Conservation (phyloP, 2,113 vertebrate genomes). For the Mirza zaza region DNA sequence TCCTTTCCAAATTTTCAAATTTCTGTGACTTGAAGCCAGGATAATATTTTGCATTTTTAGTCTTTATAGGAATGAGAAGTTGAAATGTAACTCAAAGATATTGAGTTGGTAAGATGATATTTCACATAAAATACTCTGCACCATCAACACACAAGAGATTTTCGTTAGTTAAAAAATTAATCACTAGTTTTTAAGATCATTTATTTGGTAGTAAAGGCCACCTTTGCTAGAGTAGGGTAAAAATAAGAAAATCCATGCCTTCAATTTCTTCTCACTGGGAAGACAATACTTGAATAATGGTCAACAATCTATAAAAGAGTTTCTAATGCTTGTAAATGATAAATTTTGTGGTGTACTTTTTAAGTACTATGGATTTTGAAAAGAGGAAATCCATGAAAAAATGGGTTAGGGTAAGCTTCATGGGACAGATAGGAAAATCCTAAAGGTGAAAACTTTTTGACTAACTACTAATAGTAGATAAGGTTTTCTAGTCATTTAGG, state of each 20-base stretch:
- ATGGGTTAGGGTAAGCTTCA: not conserved
- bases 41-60: not conserved
- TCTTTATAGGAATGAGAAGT: constrained; percentile 6
- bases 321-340: not conserved
- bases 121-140: constrained; percentile 63
- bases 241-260: not conserved
- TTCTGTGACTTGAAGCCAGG: constrained; percentile 8
- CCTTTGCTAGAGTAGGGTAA: not conserved
- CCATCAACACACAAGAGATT: constrained; percentile 54
- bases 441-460: not conserved
- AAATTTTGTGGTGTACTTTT: not conserved
- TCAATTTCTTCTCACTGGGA: not conserved
- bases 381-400: not conserved
- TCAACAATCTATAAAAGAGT: not conserved
- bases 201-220: not conserved
- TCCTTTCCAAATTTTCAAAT: not conserved
- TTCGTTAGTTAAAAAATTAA: constrained; percentile 55
- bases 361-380: constrained; percentile 3
- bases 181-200: not conserved
- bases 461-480: not conserved
- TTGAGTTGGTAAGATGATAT: constrained; percentile 55
- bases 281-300: not conserved
- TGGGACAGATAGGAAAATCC: not conserved
- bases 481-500: not conserved
- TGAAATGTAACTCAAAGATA: not conserved